Percentiles rank a stretch among this genome's conserved stretches.
These are phyloP conservation scores for Iguana delicatissima DNA, from an alignment of 2,797 vertebrate genomes.

Conservation along the genomic window DNA sequence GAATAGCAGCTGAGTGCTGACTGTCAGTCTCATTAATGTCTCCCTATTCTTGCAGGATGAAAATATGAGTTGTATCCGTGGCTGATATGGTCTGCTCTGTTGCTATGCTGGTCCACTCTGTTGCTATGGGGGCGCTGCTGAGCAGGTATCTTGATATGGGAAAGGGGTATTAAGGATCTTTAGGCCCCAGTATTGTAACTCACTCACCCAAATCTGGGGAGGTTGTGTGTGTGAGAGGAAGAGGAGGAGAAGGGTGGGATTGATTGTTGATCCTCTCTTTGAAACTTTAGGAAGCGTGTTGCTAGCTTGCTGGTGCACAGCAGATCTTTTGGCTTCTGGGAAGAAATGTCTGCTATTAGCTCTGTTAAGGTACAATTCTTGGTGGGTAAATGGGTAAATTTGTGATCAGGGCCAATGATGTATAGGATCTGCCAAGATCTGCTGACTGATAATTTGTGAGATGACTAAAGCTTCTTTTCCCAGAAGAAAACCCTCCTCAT, in stretches of 20 bases:
- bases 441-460: background rate
- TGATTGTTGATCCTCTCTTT: background rate
- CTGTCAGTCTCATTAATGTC: slow-evolving; percentile 6
- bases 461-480: background rate
- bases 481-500: slow-evolving; percentile 2
- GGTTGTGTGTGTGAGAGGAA: no score
- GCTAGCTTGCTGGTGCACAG: background rate
- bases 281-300: background rate
- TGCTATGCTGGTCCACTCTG: background rate
- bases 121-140: background rate
- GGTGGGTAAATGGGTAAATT: background rate
- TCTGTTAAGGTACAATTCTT: background rate
- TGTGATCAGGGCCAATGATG: background rate
- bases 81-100: background rate
- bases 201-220: background rate
- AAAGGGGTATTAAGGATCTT: background rate
- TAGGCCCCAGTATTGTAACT: no score
- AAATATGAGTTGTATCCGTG: background rate
- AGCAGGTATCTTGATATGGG: background rate
- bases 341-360: background rate
- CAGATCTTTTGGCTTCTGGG: background rate
- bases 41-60: background rate
- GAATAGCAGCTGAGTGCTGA: slow-evolving; percentile 2
- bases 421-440: background rate
- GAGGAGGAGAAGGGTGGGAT: no score